Evolutionary conservation across 2,888 invertebrate species (phyloP), one percentile per base, ranked within the genome.

Genomic region (Celastrina argiolus): DNA sequence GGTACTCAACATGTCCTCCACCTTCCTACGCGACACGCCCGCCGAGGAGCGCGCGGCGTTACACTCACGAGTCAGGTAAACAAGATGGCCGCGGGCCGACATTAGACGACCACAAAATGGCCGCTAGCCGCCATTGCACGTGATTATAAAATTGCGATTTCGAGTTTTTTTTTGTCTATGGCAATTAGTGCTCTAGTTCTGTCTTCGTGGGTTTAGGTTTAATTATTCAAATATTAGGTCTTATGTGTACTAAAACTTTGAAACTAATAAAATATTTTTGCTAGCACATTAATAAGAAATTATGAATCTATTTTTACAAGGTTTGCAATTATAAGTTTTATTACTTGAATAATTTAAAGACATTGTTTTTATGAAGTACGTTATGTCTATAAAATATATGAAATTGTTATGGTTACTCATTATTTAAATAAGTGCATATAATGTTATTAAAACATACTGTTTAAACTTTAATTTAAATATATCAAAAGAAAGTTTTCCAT

Each of bases 1-100:
- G 1, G 96, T 96, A 16, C 94, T 98, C 71, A 97, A 98, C 84
- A 92, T 98, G 68, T 95, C 95, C 56, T 94, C 95, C 18, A 92
- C 93, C 66, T 92, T 95, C 73, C 92, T 95, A 73, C 92, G 93
- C 70, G 94, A 94, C 76, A 93, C 94, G 0, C 94, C 94, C 0
- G 92, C 93, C 0, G 94, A 94, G 70, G 94, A 94, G 78, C 81
- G 91, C 75, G 88, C 90, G 0, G 88, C 91, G 1, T 72, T 89
- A 14, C 91, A 89, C 69, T 85, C 90, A 16, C 81, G 91, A 65
- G 88, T 89, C 87, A 90, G 91, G 91, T 91, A 91, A 90, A 82
- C 71, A 39, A 66, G 22, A 51, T 51, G 51, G 51, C 22, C 51
- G 10, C 18, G 10, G 51, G 22, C 51, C 22, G 45, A 7, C 45